phyloP scores from a whole-genome alignment of 2,888 invertebrate genomes.

The Drosophila melanosoma region DNA sequence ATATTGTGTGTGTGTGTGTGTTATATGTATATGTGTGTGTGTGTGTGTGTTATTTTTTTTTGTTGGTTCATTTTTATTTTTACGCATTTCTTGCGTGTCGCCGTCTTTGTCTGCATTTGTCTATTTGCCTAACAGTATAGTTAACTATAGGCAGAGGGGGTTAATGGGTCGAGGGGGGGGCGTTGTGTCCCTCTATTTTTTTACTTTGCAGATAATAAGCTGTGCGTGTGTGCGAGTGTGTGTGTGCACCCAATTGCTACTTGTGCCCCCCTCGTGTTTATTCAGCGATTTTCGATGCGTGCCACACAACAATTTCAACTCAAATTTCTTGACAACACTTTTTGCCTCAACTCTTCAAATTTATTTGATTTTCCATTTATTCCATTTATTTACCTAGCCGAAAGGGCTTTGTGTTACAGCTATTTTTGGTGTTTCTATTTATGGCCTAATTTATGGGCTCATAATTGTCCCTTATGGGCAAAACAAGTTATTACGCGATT shows the following conservation, averaged over 20 bases:
- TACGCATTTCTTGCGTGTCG: constrained; percentile 78
- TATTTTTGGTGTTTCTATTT: constrained; percentile 64
- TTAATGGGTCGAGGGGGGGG: constrained; percentile 40
- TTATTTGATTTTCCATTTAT: constrained; percentile 62
- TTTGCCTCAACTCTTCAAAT: constrained; percentile 59
- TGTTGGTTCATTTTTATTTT: constrained; percentile 74
- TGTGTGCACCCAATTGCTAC: constrained; percentile 36
- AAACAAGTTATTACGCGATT: constrained; percentile 33
- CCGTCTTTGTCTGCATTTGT: constrained; percentile 34
- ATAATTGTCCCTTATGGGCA: constrained; percentile 47
- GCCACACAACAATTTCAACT: constrained; percentile 57
- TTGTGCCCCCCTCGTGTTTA: constrained; percentile 56
- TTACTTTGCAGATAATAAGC: constrained; percentile 52
- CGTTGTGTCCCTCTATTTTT: constrained; percentile 41
- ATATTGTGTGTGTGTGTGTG: constrained; percentile 17
- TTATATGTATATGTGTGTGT: constrained; percentile 11
- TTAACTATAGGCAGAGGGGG: constrained; percentile 44
- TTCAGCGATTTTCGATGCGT: constrained; percentile 66
- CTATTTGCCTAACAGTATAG: constrained; percentile 50
- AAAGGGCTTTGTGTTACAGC: constrained; percentile 31
- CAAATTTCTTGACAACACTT: constrained; percentile 63
- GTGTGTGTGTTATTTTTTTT: not conserved
- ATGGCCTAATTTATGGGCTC: constrained; percentile 60
- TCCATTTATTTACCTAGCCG: constrained; percentile 64
- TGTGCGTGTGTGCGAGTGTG: constrained; percentile 8